Percentiles rank a stretch among this genome's conserved stretches.
Conservation (phyloP, 1,140 invertebrate genomes). For the Hetaerina americana region DNA sequence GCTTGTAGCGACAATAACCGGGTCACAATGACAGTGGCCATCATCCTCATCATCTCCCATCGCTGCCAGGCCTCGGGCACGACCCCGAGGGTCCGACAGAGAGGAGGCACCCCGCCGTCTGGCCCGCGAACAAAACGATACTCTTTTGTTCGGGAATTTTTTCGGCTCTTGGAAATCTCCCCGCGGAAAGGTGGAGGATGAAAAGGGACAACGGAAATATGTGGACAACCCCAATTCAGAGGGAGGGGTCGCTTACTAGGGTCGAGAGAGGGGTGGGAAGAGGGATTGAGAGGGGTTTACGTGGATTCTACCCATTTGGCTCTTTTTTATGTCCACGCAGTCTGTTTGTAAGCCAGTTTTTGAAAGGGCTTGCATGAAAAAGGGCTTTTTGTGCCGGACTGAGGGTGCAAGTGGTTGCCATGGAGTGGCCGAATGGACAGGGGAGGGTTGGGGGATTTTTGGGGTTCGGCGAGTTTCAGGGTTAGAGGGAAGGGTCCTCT, state of each 20-base stretch:
- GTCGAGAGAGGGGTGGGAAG: not conserved
- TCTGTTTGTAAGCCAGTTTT: not conserved
- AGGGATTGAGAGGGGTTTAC: too few relatives aligned
- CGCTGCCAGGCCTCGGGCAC: not conserved
- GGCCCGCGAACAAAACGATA: not conserved
- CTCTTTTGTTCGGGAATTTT: not conserved
- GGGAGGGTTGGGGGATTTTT: not conserved
- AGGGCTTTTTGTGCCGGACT: not conserved
- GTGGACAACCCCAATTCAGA: not conserved
- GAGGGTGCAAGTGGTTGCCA: too few relatives aligned
- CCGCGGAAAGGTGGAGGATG: not conserved
- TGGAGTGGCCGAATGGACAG: not conserved
- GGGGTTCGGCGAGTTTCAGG: too few relatives aligned
- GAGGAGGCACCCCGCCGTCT: not conserved
- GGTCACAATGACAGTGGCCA: not conserved
- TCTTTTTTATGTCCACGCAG: not conserved
- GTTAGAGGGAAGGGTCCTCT: too few relatives aligned
- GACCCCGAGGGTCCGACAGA: not conserved
- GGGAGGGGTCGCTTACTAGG: not conserved
- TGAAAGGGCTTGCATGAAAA: not conserved
- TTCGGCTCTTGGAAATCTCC: not conserved
- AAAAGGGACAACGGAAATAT: not conserved
- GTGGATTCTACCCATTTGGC: too few relatives aligned
- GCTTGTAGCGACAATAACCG: not conserved
- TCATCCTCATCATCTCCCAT: too few relatives aligned